These are phyloP conservation scores for Alectoris magna DNA, from an alignment of 2,797 vertebrate species.

Conservation along the genomic window DNA sequence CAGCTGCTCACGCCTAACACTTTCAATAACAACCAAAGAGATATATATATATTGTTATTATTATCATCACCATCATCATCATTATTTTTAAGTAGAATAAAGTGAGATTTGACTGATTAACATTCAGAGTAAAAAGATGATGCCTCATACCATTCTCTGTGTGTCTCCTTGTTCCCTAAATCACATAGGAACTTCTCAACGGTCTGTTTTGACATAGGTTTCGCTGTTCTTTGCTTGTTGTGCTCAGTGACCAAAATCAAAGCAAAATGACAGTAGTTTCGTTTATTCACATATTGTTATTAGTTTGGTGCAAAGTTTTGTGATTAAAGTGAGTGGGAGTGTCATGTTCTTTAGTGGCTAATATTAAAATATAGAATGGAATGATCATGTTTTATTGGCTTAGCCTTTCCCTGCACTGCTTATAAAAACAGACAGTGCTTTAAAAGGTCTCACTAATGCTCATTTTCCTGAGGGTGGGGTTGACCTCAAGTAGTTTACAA, in stretches of 20 bases:
- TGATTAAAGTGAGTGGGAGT: conserved; percentile 78
- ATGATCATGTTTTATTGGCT: conserved; percentile 82
- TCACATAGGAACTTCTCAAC: not conserved
- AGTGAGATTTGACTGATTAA: conserved; percentile 27
- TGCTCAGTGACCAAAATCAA: conserved; percentile 67
- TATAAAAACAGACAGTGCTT: conserved; percentile 83
- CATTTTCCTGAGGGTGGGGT: conserved; percentile 78
- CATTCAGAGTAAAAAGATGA: conserved; percentile 55
- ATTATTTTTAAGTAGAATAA: not conserved
- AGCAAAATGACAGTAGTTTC: conserved; percentile 77
- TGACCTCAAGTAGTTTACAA: conserved; percentile 82
- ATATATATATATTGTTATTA: not conserved
- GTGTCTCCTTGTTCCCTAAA: conserved; percentile 29
- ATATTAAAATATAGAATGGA: conserved; percentile 85
- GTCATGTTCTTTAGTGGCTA: conserved; percentile 78
- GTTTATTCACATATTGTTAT: conserved; percentile 71
- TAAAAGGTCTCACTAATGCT: conserved; percentile 81
- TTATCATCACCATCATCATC: no score
- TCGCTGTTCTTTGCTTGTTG: conserved; percentile 69
- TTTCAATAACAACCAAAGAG: conserved; percentile 48
- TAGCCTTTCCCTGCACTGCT: conserved; percentile 83
- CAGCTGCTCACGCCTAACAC: conserved; percentile 75
- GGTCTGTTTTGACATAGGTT: conserved; percentile 37
- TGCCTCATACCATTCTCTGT: conserved; percentile 49
- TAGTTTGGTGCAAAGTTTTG: conserved; percentile 74